Evolutionary conservation across 2,797 vertebrate species (phyloP), one percentile per base, ranked within the genome.

Genomic region (Molothrus aeneus): DNA sequence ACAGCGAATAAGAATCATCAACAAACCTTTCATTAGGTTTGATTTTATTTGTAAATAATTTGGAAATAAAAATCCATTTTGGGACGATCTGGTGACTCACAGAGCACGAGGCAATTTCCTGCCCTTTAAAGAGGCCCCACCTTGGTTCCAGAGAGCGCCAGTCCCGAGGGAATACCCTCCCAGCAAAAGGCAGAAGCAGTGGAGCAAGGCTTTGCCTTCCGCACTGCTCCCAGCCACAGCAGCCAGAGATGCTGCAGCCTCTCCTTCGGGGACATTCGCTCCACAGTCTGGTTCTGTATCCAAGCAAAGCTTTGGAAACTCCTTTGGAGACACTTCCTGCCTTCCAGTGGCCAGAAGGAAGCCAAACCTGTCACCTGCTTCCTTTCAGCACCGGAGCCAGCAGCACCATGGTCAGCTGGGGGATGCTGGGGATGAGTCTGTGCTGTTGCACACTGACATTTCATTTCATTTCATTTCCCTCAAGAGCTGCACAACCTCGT

Each of bases 41-140:
- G 65, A 91, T 95, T 86, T 93, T 94, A 90, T 90, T 95, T 93
- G 94, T 86, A 95, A 95, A 96, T 34, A 93, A 61, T 94, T 84
- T 73, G 11, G 85, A 95, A 83, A 73, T 51, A 66, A 91, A 95
- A 59, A 80, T 54, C 90, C 97, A 95, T 95, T 97, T 91, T 40
- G 19, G 78, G 57, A 43, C 5, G 14, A 90, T 85, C 77, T 81
- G 81, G 86, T 96, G 94, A 97, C 84, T 91, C 93, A 94, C 1
- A 18, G 91, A 91, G 81, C 94, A 94, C 36, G 64, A 95, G 95
- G 68, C 93, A 57, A 65, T 36, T 38, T 72, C 72, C 79, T 72
- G 88, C 83, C 80, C 88, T 95, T 95, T 79, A 21, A 42, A 80
- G 75, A 12, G 6, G 57, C 85, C 83, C 63, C 61, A 90, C 77